Conservation (phyloP, 2,888 invertebrate genomes). For the Adineta ricciae region DNA sequence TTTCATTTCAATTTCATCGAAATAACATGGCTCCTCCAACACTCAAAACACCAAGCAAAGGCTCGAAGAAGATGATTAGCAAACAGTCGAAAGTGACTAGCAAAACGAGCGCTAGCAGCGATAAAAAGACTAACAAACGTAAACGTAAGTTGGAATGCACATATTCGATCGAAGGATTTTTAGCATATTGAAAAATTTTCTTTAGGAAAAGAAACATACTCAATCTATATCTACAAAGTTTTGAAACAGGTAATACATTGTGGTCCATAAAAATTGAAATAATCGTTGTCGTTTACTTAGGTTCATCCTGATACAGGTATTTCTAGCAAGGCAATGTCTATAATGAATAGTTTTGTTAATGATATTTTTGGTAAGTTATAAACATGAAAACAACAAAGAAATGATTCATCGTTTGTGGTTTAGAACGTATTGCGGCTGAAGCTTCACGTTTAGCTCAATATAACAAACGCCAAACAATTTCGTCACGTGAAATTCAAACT, state of each 20-base stretch:
- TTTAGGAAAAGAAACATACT: slow-evolving; percentile 32
- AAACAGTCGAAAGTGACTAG: not conserved
- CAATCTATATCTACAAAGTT: slow-evolving; percentile 33
- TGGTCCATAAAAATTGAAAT: slow-evolving; percentile 20
- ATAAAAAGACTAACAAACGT: not conserved
- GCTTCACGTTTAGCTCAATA: slow-evolving; percentile 41
- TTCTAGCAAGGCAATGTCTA: slow-evolving; percentile 34
- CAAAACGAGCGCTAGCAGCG: not conserved
- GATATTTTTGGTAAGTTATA: slow-evolving; percentile 24
- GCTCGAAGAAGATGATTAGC: not conserved
- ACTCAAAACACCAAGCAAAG: not conserved
- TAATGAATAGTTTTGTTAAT: slow-evolving; percentile 34
- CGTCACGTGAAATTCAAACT: slow-evolving; percentile 36
- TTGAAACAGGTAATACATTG: slow-evolving; percentile 18
- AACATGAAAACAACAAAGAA: too few relatives aligned
- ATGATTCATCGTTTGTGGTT: not conserved
- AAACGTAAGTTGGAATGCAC: not conserved
- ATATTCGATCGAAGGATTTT: not conserved
- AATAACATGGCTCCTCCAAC: not conserved
- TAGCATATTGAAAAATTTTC: not conserved
- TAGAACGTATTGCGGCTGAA: slow-evolving; percentile 42
- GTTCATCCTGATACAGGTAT: slow-evolving; percentile 34
- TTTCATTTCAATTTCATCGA: not conserved
- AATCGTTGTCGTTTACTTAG: slow-evolving; percentile 13
- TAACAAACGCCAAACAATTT: slow-evolving; percentile 38